phyloP scores from a whole-genome alignment of 1,140 invertebrate genomes.

The Helicoverpa zea region DNA sequence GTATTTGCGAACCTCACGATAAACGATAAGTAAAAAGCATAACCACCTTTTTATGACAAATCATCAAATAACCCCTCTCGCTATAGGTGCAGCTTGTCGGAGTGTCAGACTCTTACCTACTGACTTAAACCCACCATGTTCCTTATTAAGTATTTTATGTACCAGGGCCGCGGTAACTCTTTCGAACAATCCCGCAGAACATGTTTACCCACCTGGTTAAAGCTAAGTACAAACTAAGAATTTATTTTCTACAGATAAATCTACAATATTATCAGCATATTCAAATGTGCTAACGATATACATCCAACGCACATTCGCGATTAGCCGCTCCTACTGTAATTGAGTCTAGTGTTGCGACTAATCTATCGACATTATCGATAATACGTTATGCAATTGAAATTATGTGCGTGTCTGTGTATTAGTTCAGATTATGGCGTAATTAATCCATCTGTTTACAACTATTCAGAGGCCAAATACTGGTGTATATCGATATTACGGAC shows the following conservation, averaged over 20 bases:
- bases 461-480: background rate
- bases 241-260: background rate
- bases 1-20: too few species aligned
- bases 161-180: too few species aligned
- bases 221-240: background rate
- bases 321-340: constrained; percentile 32
- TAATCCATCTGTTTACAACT: background rate
- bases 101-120: too few species aligned
- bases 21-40: too few species aligned
- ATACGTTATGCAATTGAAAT: background rate
- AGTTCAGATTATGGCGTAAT: background rate
- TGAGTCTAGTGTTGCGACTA: constrained; percentile 15
- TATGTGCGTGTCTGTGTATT: background rate
- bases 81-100: too few species aligned
- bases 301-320: constrained; percentile 30
- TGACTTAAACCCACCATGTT: too few species aligned
- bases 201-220: background rate
- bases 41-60: too few species aligned
- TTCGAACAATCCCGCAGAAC: too few species aligned
- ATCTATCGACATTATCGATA: constrained; percentile 35
- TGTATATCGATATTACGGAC: background rate
- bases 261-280: constrained; percentile 5
- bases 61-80: too few species aligned
- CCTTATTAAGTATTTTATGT: too few species aligned
- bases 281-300: constrained; percentile 2